These are phyloP conservation scores for Sturnira hondurensis DNA, from an alignment of 2,113 vertebrate species.

Conservation along the genomic window DNA sequence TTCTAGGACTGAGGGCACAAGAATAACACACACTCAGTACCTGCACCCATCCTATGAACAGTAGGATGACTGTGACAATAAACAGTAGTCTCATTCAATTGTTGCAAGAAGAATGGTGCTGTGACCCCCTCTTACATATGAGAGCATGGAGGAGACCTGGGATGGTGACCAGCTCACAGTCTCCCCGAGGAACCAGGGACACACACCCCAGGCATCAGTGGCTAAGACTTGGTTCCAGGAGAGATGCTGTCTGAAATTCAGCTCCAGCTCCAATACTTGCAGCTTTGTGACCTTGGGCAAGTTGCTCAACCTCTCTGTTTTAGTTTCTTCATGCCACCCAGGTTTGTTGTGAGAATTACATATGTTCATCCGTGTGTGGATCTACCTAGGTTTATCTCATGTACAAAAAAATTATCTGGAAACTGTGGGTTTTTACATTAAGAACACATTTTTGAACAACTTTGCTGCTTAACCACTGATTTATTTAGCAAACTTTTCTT, in stretches of 20 bases:
- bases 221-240: too few relatives aligned
- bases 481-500: background rate
- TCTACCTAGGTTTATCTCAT: background rate
- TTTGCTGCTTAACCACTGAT: background rate
- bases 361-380: background rate
- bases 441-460: background rate
- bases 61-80: background rate
- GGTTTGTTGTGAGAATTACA: background rate
- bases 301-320: background rate
- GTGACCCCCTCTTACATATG: fast-evolving
- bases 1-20: background rate
- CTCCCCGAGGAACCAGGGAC: background rate
- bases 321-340: fast-evolving
- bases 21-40: fast-evolving
- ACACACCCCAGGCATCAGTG: fast-evolving
- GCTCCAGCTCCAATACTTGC: fast-evolving
- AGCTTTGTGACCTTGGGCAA: background rate
- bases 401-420: background rate
- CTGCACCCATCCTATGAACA: background rate
- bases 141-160: background rate
- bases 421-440: background rate
- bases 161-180: background rate
- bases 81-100: background rate
- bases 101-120: too few relatives aligned
- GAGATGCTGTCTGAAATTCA: background rate